phyloP scores from a whole-genome alignment of 2,113 vertebrate genomes.

The cat (Felis catus) region F.catus_Fca126_mat1.0 CM031428.1:64361001-64361500 shows the following conservation, averaged over 20 bases:
- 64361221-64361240: background rate
- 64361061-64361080: slow-evolving; percentile 27
- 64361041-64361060: background rate
- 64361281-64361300: background rate
- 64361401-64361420: background rate
- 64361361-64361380: background rate
- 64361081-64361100: slow-evolving; percentile 48
- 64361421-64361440: background rate
- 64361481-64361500: slow-evolving; percentile 18
- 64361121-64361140: background rate
- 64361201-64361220: background rate
- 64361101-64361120: slow-evolving; percentile 17
- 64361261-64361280: background rate
- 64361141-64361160: slow-evolving; percentile 17
- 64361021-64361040: slow-evolving; percentile 35
- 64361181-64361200: background rate
- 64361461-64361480: background rate
- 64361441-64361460: background rate
- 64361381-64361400: background rate
- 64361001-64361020: slow-evolving; percentile 52
- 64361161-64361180: background rate
- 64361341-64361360: background rate
- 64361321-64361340: slow-evolving; percentile 1
- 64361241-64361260: background rate
- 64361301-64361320: background rate